Conservation (phyloP, 2,888 invertebrate genomes). For the Erynnis tages region DNA sequence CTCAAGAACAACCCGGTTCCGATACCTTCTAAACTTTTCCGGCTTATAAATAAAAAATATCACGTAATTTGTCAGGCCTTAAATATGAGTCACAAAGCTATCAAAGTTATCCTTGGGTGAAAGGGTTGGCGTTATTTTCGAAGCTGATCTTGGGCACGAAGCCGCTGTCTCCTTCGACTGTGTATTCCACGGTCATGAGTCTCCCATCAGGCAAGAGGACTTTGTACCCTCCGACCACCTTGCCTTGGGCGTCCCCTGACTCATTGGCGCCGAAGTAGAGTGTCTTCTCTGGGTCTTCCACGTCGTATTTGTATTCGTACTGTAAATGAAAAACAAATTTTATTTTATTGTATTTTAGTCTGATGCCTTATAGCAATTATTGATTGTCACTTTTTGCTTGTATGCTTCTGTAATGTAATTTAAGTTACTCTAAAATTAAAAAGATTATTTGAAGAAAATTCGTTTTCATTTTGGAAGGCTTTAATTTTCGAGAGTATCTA, state of each 20-base stretch:
- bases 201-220: constrained; percentile 86
- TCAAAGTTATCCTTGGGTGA: constrained; percentile 54
- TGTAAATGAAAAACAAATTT: constrained; percentile 44
- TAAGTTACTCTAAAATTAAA: too few relatives aligned
- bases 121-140: constrained; percentile 82
- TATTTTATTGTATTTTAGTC: too few relatives aligned
- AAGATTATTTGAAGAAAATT: too few relatives aligned
- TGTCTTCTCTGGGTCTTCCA: constrained; percentile 85
- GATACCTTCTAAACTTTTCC: too few relatives aligned
- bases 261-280: constrained; percentile 87
- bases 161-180: constrained; percentile 86
- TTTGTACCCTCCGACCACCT: constrained; percentile 84
- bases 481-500: too few relatives aligned
- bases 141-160: constrained; percentile 87
- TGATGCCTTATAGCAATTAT: too few relatives aligned
- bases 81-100: not conserved
- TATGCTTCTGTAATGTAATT: too few relatives aligned
- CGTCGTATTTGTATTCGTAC: constrained; percentile 89
- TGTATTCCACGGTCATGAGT: constrained; percentile 87
- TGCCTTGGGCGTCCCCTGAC: constrained; percentile 83
- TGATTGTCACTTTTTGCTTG: too few relatives aligned
- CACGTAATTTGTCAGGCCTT: constrained; percentile 8
- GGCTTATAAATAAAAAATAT: not conserved
- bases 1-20: too few relatives aligned
- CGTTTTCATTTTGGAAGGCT: too few relatives aligned